Evolutionary conservation across 1,140 invertebrate genomes (phyloP), one percentile per base, ranked within the genome.

Genomic region (Leptoteleia sp.): DNA sequence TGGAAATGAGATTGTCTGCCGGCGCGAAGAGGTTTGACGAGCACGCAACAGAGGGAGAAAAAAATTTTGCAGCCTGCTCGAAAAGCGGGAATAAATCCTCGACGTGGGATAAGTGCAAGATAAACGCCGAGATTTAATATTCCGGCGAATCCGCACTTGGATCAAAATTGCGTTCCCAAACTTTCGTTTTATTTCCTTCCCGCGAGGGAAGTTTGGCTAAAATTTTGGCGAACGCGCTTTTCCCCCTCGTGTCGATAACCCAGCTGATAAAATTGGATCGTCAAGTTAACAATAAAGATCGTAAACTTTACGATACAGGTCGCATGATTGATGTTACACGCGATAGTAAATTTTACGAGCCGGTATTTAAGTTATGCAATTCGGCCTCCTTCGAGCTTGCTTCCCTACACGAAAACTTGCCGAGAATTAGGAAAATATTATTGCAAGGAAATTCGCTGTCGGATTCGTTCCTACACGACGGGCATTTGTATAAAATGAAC

Each of bases 1-100:
- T 72, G 45, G 16, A 50, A 71, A 52, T 52, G 25, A 38, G 8
- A 61, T 22, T 54, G 47, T 33, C 37, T 35, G 22, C 11, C 5
- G 27, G 3, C 0, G 15, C 19, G 5, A 22, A 22, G 19, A 22
- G 19, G 19, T 16, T 40, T 45, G 22, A 29, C n/a, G 16, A 35
- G 45, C n/a, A 33, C n/a, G 15, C 38, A 29, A 6, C n/a, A 52
- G 17, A n/a, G n/a, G n/a, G n/a, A n/a, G n/a, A n/a, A 40, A 48
- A 19, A 50, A 50, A 45, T 57, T n/a, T n/a, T n/a, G n/a, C 12
- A 45, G 40, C 19, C 2, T 33, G 6, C 9, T 29, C 29, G 17
- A 48, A 38, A 48, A 62, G 29, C 27, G 25, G 54, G 9, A 59
- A 40, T 48, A 16, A 38, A 38, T 27, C 22, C 15, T 5, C n/a